Percentiles rank a stretch among this genome's conserved stretches.
phyloP scores from a whole-genome alignment of 2,113 vertebrate species.

The Podarcis muralis region DNA sequence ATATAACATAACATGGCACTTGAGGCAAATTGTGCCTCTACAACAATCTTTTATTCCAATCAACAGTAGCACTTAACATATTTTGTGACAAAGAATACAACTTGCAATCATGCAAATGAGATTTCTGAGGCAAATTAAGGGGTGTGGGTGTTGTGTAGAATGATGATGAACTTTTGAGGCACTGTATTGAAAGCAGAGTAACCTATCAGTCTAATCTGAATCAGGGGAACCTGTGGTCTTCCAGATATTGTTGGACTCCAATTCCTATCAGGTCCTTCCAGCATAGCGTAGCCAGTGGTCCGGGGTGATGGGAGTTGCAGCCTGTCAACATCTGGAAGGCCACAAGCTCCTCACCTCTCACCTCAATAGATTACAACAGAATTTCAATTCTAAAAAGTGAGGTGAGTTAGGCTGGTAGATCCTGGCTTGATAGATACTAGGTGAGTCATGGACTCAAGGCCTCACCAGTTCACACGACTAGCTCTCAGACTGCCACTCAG shows the following conservation, averaged over 20 bases:
- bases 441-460: neutral
- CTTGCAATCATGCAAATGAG: conserved; percentile 49
- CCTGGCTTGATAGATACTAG: neutral
- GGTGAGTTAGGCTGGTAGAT: neutral
- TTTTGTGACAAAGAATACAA: neutral
- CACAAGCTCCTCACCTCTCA: neutral
- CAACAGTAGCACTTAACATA: conserved; percentile 26
- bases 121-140: conserved; percentile 28
- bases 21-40: conserved; percentile 22
- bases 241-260: neutral
- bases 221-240: neutral
- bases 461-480: neutral
- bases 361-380: neutral
- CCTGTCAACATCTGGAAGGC: neutral
- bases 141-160: rapidly evolving
- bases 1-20: conserved; percentile 42
- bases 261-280: neutral
- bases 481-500: neutral
- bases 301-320: neutral
- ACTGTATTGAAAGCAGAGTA: neutral
- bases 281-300: neutral
- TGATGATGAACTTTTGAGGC: neutral
- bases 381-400: neutral
- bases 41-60: conserved; percentile 5
- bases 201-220: neutral